Base-by-base conservation (phyloP, 1,140 invertebrate genomes). In the Lethrus apterus region DNA sequence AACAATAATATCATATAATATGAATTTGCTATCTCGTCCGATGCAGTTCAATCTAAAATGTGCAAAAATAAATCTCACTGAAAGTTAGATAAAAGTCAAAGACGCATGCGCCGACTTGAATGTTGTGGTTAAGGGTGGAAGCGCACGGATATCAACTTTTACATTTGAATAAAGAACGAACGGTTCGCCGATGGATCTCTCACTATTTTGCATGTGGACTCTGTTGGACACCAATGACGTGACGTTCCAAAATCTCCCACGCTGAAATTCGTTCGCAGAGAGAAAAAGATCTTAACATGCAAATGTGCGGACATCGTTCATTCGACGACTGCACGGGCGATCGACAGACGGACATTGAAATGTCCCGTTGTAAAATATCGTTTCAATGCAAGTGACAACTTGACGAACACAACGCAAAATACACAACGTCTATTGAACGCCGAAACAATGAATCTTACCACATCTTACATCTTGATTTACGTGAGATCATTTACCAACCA, bases 1-100 rank as follows among this genome's bases (percentile, higher is more conserved):
- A 38, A 38, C 35, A 13, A 38, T 18, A 38, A 18, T 21, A 38
- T 21, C 20, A 38, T 21, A 38, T 38, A 38, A 44, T 54, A 59
- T 52, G 50, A 59, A 59, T 57, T 59, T 59, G 57, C 57, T 55
- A 52, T 59, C 52, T 36, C 50, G 50, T 57, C 55, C 46, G 26
- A 52, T 38, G 50, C 55, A 55, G 55, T 35, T 59, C 57, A 55
- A 57, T 59, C 57, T 43, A 54, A 57, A 57, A 38, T 21, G 46
- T 51, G 29, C 47, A 53, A 56, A 47, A 56, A 52, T 46, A 47
- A 38, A 48, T 50, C 54, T 56, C 51, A 46, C 54, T 54, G 54
- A 52, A 54, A 58, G 51, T 54, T 58, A 56, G 57, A 59, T 59
- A 40, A 52, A 41, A 47, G 30, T 10, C 44, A 26, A 45, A 51